These are phyloP conservation scores for Leptothorax acervorum DNA, from an alignment of 2,888 invertebrate genomes.

Conservation along the genomic window DNA sequence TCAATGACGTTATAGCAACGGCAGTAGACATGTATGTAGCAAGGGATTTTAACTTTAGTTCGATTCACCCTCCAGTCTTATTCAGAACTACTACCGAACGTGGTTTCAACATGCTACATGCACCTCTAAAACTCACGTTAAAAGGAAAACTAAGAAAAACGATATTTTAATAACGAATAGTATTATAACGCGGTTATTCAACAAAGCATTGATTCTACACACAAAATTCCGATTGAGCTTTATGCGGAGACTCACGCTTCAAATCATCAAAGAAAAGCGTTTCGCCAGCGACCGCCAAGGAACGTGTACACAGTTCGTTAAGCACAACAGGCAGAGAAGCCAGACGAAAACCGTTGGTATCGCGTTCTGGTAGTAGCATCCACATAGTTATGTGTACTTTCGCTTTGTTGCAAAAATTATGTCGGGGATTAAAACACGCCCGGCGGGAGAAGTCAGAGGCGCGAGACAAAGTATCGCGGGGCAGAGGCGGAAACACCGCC, in stretches of 20 bases:
- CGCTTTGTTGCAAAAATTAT: conserved; percentile 67
- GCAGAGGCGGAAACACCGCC: conserved; percentile 36
- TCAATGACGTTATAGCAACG: conserved; percentile 16
- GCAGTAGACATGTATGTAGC: neutral
- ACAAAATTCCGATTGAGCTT: conserved; percentile 2
- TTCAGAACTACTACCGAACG: neutral
- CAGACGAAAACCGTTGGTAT: conserved; percentile 34
- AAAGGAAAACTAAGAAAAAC: neutral
- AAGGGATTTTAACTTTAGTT: neutral
- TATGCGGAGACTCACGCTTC: neutral
- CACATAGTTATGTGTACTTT: conserved; percentile 46
- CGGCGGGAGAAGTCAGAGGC: conserved; percentile 13
- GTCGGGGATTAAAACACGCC: conserved; percentile 60
- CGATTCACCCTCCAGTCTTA: neutral
- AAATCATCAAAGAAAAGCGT: conserved; percentile 14
- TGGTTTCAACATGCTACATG: neutral
- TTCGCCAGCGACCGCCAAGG: conserved; percentile 3
- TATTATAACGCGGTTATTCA: conserved; percentile 5
- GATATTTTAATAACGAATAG: neutral
- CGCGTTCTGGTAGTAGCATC: conserved; percentile 7
- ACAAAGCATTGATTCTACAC: neutral
- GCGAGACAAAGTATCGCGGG: conserved; percentile 52
- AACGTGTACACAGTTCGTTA: conserved; percentile 33
- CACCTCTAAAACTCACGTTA: neutral
- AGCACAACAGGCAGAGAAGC: conserved; percentile 18